Evolutionary conservation across 1,140 invertebrate genomes (phyloP).

Genomic region (Drosophila yakuba): DNA sequence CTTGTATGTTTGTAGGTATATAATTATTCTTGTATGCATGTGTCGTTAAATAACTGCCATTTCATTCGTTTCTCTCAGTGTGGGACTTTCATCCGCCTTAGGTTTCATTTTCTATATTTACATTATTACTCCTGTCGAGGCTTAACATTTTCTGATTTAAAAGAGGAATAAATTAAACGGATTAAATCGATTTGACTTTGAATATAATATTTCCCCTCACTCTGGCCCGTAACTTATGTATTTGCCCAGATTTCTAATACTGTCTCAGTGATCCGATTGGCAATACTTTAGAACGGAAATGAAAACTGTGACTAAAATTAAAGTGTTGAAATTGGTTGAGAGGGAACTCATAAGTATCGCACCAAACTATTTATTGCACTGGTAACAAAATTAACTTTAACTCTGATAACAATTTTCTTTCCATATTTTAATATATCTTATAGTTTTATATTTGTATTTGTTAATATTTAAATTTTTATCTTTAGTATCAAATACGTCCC

Average conservation of each 20-base stretch:
- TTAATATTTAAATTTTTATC: constrained; percentile 72
- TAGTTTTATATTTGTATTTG: constrained; percentile 57
- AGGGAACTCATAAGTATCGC: constrained; percentile 53
- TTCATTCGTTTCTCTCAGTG: constrained; percentile 53
- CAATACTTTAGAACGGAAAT: constrained; percentile 22
- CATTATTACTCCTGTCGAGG: constrained; percentile 42
- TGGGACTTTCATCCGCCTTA: constrained; percentile 82
- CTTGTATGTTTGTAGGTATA: constrained; percentile 51
- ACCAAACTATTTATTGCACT: constrained; percentile 75
- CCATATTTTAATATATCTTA: constrained; percentile 40
- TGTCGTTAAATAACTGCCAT: constrained; percentile 62
- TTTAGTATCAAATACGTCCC: constrained; percentile 76
- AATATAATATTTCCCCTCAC: constrained; percentile 16
- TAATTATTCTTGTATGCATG: constrained; percentile 50
- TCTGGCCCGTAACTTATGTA: background rate
- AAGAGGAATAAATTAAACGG: constrained; percentile 23
- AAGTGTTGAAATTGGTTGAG: constrained; percentile 33
- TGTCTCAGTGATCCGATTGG: constrained; percentile 42
- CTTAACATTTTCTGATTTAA: constrained; percentile 44
- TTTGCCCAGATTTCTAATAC: constrained; percentile 38
- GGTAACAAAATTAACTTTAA: constrained; percentile 81
- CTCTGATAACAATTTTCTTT: constrained; percentile 75
- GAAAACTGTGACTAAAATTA: constrained; percentile 24
- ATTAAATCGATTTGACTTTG: constrained; percentile 19
- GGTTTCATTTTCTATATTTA: constrained; percentile 56